phyloP scores from a whole-genome alignment of 1,140 invertebrate species.

The Micrasema longulum region DNA sequence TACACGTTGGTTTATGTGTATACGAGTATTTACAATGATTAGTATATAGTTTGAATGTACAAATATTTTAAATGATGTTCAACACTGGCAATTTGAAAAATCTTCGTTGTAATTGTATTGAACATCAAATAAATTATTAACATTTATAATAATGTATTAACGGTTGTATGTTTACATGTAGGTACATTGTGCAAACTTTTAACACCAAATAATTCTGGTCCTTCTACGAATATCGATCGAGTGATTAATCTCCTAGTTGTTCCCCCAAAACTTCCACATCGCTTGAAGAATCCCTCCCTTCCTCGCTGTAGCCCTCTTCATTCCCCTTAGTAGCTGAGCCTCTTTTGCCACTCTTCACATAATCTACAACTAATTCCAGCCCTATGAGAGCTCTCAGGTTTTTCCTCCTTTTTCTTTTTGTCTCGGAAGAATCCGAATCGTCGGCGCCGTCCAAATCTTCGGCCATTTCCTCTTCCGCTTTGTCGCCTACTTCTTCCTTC shows the following conservation, averaged over 20 bases:
- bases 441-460: conserved; percentile 55
- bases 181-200: too few species aligned
- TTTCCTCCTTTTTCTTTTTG: conserved; percentile 50
- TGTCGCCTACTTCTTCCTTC: conserved; percentile 57
- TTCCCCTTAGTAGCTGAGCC: background rate
- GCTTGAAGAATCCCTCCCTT: conserved; percentile 40
- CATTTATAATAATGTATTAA: too few species aligned
- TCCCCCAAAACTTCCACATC: conserved; percentile 50
- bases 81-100: too few species aligned
- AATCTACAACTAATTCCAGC: conserved; percentile 51
- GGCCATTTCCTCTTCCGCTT: conserved; percentile 57
- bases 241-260: conserved; percentile 31
- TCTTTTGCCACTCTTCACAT: conserved; percentile 46
- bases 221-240: too few species aligned
- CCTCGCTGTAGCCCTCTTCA: conserved; percentile 25
- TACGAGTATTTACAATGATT: too few species aligned
- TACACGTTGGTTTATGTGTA: too few species aligned
- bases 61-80: too few species aligned
- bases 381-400: conserved; percentile 50
- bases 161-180: too few species aligned
- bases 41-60: too few species aligned
- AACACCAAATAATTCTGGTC: too few species aligned
- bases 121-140: too few species aligned
- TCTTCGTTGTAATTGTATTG: too few species aligned
- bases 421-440: conserved; percentile 51